These are phyloP conservation scores for Tetragnatha versicolor DNA, from an alignment of 1,140 invertebrate species.

Conservation along the genomic window DNA sequence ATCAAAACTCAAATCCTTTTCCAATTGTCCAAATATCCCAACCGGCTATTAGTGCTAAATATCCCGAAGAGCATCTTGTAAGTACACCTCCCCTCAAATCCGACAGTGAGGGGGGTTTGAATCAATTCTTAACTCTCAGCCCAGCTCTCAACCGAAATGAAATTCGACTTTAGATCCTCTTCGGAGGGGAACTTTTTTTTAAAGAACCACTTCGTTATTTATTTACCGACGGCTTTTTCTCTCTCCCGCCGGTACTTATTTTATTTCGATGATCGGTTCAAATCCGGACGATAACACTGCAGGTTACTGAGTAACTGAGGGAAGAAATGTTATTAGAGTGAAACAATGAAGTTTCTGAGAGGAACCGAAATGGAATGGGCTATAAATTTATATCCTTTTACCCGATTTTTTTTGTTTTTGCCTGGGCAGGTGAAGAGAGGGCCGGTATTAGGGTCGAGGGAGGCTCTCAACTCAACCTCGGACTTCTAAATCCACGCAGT, in stretches of 20 bases:
- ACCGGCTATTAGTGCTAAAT: conserved; percentile 7
- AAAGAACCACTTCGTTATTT: conserved; percentile 47
- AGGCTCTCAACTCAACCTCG: no score
- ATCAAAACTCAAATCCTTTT: background rate
- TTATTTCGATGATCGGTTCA: conserved; percentile 30
- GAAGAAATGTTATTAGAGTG: conserved; percentile 42
- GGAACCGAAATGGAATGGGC: conserved; percentile 40
- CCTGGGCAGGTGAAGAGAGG: background rate
- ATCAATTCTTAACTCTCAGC: conserved; percentile 46
- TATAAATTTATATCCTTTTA: conserved; percentile 42
- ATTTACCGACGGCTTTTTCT: conserved; percentile 26
- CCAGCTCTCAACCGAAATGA: conserved; percentile 47
- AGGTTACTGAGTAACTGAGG: no score
- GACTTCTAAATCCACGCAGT: no score
- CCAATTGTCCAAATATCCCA: background rate
- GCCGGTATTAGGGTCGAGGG: background rate
- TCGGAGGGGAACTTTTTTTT: conserved; percentile 34
- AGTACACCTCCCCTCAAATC: conserved; percentile 34
- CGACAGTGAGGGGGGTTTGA: background rate
- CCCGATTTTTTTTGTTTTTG: background rate
- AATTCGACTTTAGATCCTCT: conserved; percentile 39
- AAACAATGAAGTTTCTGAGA: background rate
- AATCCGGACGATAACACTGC: conserved; percentile 39
- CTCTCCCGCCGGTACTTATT: background rate
- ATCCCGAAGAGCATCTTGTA: conserved; percentile 19